Percentiles rank a stretch among this genome's conserved stretches.
Evolutionary conservation across 2,888 invertebrate genomes (phyloP).

Genomic region (Phragmatobia fuliginosa): DNA sequence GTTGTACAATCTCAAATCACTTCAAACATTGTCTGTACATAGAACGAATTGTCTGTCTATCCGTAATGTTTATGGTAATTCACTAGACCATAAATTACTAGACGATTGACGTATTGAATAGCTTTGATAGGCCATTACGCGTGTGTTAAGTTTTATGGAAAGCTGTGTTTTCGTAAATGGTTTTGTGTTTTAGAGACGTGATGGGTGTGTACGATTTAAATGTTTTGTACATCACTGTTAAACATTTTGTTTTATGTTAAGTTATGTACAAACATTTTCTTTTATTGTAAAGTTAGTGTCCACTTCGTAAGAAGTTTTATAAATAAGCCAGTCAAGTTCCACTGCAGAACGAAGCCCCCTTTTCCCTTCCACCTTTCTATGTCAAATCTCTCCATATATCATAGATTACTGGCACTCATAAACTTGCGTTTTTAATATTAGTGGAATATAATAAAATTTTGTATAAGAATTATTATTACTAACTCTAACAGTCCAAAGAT

Average conservation of each 20-base stretch:
- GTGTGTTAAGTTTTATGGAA: conserved; percentile 21
- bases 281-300: background rate
- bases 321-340: too few relatives aligned
- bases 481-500: too few relatives aligned
- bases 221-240: background rate
- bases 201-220: background rate
- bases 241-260: background rate
- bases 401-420: too few relatives aligned
- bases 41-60: conserved; percentile 40
- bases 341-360: too few relatives aligned
- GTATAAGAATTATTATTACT: too few relatives aligned
- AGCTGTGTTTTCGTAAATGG: conserved; percentile 13
- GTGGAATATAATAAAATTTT: too few relatives aligned
- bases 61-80: conserved; percentile 48
- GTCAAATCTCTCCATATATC: too few relatives aligned
- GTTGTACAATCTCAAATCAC: conserved; percentile 46
- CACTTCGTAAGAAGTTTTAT: background rate
- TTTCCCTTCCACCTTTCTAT: too few relatives aligned
- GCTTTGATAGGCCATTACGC: conserved; percentile 23
- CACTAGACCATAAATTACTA: conserved; percentile 42
- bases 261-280: background rate
- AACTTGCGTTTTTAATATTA: too few relatives aligned
- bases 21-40: conserved; percentile 36
- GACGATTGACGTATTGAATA: conserved; percentile 45
- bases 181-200: conserved; percentile 12